phyloP scores from a whole-genome alignment of 2,888 invertebrate genomes.

The Nomada flava region DNA sequence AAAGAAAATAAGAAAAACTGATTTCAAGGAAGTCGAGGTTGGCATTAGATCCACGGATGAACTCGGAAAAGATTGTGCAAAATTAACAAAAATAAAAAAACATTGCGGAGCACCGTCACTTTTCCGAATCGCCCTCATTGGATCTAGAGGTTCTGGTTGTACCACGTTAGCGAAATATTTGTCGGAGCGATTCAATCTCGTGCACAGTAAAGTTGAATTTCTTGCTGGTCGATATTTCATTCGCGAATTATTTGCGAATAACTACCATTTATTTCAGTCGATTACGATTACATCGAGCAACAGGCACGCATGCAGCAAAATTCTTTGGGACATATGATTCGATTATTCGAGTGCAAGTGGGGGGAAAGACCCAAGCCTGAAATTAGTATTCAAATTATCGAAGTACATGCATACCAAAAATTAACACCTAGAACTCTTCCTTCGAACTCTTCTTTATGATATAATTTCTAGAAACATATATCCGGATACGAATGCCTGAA shows the following conservation, averaged over 20 bases:
- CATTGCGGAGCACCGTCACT: constrained; percentile 85
- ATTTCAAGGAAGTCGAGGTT: constrained; percentile 80
- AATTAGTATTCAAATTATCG: constrained; percentile 73
- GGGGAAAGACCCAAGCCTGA: constrained; percentile 63
- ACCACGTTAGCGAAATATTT: constrained; percentile 85
- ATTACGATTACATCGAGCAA: constrained; percentile 86
- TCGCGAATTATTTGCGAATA: background rate
- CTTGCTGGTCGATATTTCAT: background rate
- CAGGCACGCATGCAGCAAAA: constrained; percentile 84
- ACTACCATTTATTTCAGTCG: constrained; percentile 82
- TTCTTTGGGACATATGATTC: constrained; percentile 68
- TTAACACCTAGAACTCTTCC: background rate
- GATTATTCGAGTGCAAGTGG: constrained; percentile 66
- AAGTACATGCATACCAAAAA: constrained; percentile 64
- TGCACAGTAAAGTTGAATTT: constrained; percentile 83
- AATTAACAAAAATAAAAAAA: constrained; percentile 79
- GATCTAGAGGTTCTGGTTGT: constrained; percentile 87
- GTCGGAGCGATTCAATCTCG: constrained; percentile 85
- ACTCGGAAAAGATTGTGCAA: constrained; percentile 81
- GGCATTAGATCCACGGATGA: constrained; percentile 79
- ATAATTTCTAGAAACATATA: constrained; percentile 81
- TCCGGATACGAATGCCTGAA: constrained; percentile 86
- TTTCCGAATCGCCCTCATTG: constrained; percentile 87
- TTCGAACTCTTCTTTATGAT: background rate
- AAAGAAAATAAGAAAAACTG: background rate